phyloP scores from a whole-genome alignment of 2,797 vertebrate species.

The Alectoris magna region DNA sequence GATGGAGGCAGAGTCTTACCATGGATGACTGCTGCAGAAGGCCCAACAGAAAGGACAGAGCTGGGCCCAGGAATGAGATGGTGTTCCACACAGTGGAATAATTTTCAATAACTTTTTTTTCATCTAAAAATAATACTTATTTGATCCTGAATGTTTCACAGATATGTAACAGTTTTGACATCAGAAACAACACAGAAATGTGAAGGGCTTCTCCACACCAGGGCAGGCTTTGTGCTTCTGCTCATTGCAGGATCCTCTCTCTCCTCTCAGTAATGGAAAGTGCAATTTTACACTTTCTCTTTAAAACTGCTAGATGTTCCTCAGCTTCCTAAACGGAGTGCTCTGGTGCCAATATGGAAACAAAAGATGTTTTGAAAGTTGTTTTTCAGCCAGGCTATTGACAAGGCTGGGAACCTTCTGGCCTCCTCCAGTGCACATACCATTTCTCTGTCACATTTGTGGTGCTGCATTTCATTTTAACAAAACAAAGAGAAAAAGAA shows the following conservation, averaged over 20 bases:
- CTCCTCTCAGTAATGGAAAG: not conserved
- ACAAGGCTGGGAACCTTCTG: not conserved
- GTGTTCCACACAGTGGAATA: not conserved
- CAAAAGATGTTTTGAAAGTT: not conserved
- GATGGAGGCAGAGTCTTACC: not conserved
- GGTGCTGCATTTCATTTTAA: not conserved
- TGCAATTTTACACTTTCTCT: not conserved
- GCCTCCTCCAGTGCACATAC: not conserved
- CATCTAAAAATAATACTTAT: not conserved
- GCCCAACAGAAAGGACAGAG: not conserved
- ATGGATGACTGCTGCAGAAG: fast-evolving
- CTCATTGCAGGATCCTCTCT: fast-evolving
- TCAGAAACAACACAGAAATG: not conserved
- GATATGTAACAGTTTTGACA: not conserved
- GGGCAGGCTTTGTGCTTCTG: fast-evolving
- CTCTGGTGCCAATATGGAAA: not conserved
- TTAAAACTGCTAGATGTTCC: not conserved
- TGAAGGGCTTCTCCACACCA: fast-evolving
- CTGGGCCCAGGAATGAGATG: fast-evolving
- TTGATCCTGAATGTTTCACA: not conserved
- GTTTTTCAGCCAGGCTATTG: not conserved
- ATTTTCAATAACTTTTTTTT: not conserved
- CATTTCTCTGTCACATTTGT: fast-evolving
- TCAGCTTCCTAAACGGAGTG: not conserved
- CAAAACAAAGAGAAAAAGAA: not conserved